These are phyloP conservation scores for Tragelaphus imberbis DNA, from an alignment of 2,113 vertebrate genomes.

Conservation along the genomic window DNA sequence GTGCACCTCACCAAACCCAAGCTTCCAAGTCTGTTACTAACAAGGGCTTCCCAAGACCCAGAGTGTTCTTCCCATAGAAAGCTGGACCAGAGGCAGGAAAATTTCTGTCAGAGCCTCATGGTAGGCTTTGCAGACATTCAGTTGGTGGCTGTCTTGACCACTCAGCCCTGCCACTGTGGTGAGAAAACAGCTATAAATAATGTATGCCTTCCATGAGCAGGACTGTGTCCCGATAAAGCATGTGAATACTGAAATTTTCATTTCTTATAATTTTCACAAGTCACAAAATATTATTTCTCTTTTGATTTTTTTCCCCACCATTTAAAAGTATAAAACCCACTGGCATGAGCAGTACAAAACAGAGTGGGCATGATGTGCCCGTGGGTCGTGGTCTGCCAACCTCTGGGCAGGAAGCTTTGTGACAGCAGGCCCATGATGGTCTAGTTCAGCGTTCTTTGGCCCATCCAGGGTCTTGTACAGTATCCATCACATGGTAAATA, in stretches of 20 bases:
- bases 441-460: neutral
- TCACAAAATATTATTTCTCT: slow-evolving; percentile 21
- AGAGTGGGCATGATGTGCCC: neutral
- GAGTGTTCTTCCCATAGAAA: neutral
- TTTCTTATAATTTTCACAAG: neutral
- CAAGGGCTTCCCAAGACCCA: neutral
- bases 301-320: neutral
- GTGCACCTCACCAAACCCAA: neutral
- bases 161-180: neutral
- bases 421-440: neutral
- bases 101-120: neutral
- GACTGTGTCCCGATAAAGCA: neutral
- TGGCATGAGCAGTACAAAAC: neutral
- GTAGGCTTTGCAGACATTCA: neutral
- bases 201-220: neutral
- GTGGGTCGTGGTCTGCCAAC: neutral
- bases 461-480: neutral
- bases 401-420: neutral
- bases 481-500: neutral
- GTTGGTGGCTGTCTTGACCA: neutral
- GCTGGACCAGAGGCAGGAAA: neutral
- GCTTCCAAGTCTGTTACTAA: neutral
- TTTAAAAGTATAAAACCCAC: neutral
- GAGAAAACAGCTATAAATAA: neutral
- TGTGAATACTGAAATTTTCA: neutral